Conservation (phyloP, 2,888 invertebrate genomes). For the Clanis bilineata region DNA sequence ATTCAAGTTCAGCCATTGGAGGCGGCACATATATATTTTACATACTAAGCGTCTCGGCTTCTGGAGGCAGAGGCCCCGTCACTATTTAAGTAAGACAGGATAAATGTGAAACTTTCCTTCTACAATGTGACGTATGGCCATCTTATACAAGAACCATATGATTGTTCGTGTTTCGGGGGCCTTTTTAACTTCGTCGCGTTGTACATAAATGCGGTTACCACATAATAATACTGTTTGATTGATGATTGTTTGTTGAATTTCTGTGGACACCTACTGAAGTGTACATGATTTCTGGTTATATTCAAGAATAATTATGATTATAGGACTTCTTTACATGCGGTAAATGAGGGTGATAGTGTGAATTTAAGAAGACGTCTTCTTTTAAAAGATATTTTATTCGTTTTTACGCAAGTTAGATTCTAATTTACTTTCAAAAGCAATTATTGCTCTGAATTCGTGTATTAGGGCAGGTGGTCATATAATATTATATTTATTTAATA, state of each 20-base stretch:
- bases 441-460: no score
- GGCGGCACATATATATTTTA: no score
- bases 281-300: neutral
- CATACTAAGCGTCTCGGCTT: no score
- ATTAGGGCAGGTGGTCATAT: no score
- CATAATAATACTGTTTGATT: conserved; percentile 60
- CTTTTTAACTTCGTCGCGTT: neutral
- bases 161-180: neutral
- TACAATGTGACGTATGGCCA: neutral
- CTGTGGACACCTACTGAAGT: neutral
- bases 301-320: neutral
- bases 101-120: neutral
- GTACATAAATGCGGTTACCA: conserved; percentile 31
- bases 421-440: no score
- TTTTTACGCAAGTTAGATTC: no score
- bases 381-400: no score
- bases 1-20: no score
- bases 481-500: no score
- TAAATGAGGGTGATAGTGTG: no score
- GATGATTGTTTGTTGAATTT: conserved; percentile 41
- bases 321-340: neutral
- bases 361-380: no score
- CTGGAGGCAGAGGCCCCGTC: no score
- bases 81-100: neutral
- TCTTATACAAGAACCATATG: neutral